phyloP scores from a whole-genome alignment of 2,797 vertebrate genomes.

The Pitangus sulphuratus region DNA sequence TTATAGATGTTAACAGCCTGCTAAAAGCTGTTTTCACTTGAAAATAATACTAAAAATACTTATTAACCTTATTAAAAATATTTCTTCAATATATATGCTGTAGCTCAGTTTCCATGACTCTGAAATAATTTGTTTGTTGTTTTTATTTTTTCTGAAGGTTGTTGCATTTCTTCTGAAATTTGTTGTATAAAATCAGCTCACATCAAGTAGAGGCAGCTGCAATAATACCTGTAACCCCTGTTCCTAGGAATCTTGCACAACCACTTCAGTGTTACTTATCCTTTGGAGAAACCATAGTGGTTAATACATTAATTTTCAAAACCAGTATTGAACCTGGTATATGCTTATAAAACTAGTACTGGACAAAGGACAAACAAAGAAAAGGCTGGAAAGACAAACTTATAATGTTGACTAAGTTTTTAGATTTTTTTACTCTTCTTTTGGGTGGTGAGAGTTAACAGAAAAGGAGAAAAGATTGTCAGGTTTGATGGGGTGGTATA shows the following conservation, averaged over 20 bases:
- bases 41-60: background rate
- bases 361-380: background rate
- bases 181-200: background rate
- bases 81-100: background rate
- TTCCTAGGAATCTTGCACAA: background rate
- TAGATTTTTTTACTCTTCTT: background rate
- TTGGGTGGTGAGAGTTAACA: background rate
- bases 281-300: background rate
- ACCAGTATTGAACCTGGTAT: background rate
- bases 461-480: background rate
- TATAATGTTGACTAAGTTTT: background rate
- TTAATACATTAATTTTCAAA: background rate
- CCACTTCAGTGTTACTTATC: background rate
- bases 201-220: background rate
- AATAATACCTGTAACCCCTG: background rate
- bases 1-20: background rate
- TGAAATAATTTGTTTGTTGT: fast-evolving
- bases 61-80: background rate
- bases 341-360: background rate
- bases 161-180: background rate
- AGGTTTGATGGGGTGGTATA: background rate
- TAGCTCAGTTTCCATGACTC: background rate
- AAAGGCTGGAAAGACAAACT: background rate
- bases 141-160: background rate
- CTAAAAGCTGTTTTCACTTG: background rate